Conservation (phyloP, 2,113 vertebrate genomes). For the Gnathonemus longibarbis region DNA sequence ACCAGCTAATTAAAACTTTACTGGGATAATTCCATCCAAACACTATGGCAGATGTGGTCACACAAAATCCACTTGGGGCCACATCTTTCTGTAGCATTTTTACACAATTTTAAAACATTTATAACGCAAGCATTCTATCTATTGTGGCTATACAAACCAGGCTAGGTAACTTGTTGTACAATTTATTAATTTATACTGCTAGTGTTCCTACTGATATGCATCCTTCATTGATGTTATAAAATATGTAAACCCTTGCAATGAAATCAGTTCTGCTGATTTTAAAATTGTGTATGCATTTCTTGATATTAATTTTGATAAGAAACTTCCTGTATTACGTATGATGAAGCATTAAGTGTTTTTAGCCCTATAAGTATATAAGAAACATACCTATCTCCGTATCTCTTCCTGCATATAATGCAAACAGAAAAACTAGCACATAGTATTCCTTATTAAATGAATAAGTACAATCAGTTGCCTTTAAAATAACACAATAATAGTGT, state of each 20-base stretch:
- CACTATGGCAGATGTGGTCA: neutral
- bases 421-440: neutral
- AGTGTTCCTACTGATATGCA: neutral
- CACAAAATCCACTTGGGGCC: neutral
- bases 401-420: neutral
- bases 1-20: conserved; percentile 6
- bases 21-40: neutral
- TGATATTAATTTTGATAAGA: neutral
- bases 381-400: neutral
- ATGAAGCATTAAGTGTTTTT: neutral
- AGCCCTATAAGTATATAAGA: neutral
- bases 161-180: neutral
- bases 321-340: neutral
- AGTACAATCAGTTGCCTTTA: neutral
- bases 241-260: neutral
- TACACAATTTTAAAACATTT: neutral
- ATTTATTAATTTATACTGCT: neutral
- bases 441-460: neutral
- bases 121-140: neutral
- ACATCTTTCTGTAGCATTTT: neutral
- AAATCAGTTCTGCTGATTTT: neutral
- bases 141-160: neutral
- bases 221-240: neutral
- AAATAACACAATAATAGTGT: neutral
- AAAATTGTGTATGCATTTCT: neutral